These are phyloP conservation scores for Tinea pellionella DNA, from an alignment of 2,888 invertebrate genomes.

Conservation along the genomic window DNA sequence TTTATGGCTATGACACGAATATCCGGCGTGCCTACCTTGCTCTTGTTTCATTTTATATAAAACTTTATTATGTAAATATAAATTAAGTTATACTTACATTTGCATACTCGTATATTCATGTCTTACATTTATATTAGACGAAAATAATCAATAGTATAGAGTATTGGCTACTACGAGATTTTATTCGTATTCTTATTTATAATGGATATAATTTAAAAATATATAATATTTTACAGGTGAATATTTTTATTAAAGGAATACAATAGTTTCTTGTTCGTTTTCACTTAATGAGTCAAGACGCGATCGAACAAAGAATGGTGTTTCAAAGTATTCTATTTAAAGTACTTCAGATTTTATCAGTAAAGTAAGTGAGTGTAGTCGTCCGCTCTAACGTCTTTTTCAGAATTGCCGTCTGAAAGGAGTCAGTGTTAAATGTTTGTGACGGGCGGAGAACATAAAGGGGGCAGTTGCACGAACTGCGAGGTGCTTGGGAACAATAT, in stretches of 20 bases:
- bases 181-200: too few species aligned
- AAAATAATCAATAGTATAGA: too few species aligned
- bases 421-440: slow-evolving; percentile 47
- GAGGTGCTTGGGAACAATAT: slow-evolving; percentile 15
- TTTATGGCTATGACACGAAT: slow-evolving; percentile 44
- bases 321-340: slow-evolving; percentile 12
- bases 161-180: too few species aligned
- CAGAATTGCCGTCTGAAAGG: slow-evolving; percentile 37
- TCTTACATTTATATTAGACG: background rate
- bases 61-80: slow-evolving; percentile 4
- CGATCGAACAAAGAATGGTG: slow-evolving; percentile 13
- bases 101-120: background rate
- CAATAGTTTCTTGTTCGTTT: background rate
- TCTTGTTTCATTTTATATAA: background rate
- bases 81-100: background rate
- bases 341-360: slow-evolving; percentile 33
- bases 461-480: slow-evolving; percentile 13
- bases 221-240: background rate
- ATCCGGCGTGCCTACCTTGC: slow-evolving; percentile 21
- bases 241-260: background rate
- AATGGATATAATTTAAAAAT: background rate
- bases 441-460: slow-evolving; percentile 24
- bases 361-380: slow-evolving; percentile 18
- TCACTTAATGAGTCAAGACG: slow-evolving; percentile 11
- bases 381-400: slow-evolving; percentile 20